Evolutionary conservation across 2,113 vertebrate species (phyloP), one percentile per base, ranked within the genome.

Genomic region (Ranitomeya variabilis): DNA sequence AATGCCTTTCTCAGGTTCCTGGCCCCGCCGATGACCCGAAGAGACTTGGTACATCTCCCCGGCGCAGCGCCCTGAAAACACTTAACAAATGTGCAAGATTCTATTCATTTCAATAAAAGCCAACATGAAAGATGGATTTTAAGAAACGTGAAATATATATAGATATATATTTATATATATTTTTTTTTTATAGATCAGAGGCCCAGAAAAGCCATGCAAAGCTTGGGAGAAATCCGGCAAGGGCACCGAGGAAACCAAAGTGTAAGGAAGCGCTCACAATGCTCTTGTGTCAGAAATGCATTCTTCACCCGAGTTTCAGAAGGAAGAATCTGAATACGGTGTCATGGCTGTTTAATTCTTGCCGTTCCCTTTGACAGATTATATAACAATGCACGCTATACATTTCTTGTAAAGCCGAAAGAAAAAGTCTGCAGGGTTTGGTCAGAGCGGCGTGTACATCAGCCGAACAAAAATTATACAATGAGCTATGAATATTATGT

Each of bases 51-150:
- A 89, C 81, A 89, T 89, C 87, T 89, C 60, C 82, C 26, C 67
- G 87, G 23, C 87, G 59, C 87, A 84, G 87, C 73, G 69, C 87
- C 87, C 87, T 85, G 81, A 89, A 89, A 89, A 89, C 87, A 89
- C 62, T 21, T 83, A 89, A 89, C 87, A 79, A 89, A 89, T 89
- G 87, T 85, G 52, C 83, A 74, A 84, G 87, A 89, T 89, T 89
- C 87, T 85, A 89, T 89, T 84, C 81, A 89, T 89, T 89, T 85
- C 87, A 89, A 85, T 84, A 89, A 89, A 89, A 89, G 87, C 81
- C 59, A 31, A 89, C 87, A 85, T 89, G 87, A 89, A 89, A 89
- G 82, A n/a, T 60, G 26, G 71, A 85, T 89, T 89, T 89, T 85
- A 85, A 84, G 62, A 79, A 89, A 89, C 62, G 81, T 85, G 81